Conservation (phyloP, 2,888 invertebrate genomes). For the Mycalesis mineus region DNA sequence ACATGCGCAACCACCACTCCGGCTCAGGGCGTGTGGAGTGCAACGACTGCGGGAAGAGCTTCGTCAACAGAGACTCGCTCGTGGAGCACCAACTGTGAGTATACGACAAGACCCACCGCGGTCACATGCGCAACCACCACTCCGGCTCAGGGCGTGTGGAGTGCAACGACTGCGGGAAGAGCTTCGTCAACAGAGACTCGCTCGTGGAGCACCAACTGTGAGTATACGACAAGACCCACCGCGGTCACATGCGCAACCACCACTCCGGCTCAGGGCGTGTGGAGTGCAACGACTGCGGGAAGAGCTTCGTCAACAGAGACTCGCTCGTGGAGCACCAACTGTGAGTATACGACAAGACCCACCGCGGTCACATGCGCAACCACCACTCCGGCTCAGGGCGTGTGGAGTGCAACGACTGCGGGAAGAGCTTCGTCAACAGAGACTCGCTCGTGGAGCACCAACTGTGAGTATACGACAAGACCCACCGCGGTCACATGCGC, state of each 20-base stretch:
- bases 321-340: constrained; percentile 61
- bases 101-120: constrained; percentile 62
- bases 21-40: too few species aligned
- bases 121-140: constrained; percentile 67
- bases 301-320: constrained; percentile 65
- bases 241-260: constrained; percentile 64
- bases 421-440: constrained; percentile 64
- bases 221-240: constrained; percentile 47
- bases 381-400: constrained; percentile 54
- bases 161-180: constrained; percentile 65
- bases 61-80: too few species aligned
- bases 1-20: too few species aligned
- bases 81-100: too few species aligned
- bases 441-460: constrained; percentile 63
- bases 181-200: constrained; percentile 66
- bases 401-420: constrained; percentile 60
- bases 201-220: constrained; percentile 61
- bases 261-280: too few species aligned
- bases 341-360: constrained; percentile 68
- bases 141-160: constrained; percentile 48
- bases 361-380: constrained; percentile 64
- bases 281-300: too few species aligned
- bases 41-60: too few species aligned
- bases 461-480: constrained; percentile 45
- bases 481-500: too few species aligned